Evolutionary conservation across 1,140 invertebrate genomes (phyloP).

Genomic region (Helicoverpa armigera): DNA sequence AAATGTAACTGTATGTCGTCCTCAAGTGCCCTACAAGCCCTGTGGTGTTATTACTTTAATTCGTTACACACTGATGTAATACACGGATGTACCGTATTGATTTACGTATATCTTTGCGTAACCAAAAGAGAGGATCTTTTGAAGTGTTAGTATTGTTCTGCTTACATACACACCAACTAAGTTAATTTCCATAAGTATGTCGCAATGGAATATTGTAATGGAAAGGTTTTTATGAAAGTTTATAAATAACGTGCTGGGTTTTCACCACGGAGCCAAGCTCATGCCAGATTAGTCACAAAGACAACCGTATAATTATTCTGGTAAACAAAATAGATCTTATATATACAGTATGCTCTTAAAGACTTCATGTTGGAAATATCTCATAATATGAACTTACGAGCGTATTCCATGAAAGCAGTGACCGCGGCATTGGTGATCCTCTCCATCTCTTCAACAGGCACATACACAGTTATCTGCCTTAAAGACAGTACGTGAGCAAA

Average conservation of each 20-base stretch:
- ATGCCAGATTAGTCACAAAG: too few species aligned
- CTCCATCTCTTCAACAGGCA: slow-evolving; percentile 77
- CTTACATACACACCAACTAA: background rate
- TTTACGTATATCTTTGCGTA: too few species aligned
- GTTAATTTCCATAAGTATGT: background rate
- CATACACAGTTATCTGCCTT: slow-evolving; percentile 78
- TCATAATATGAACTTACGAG: slow-evolving; percentile 73
- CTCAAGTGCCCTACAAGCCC: background rate
- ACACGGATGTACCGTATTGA: too few species aligned
- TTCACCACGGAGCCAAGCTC: too few species aligned
- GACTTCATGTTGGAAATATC: background rate
- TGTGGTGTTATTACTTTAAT: background rate
- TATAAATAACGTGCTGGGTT: background rate
- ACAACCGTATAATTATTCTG: too few species aligned
- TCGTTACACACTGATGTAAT: too few species aligned
- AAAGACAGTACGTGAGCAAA: slow-evolving; percentile 81
- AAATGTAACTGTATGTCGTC: background rate
- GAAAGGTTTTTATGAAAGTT: background rate
- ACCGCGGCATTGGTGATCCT: slow-evolving; percentile 77
- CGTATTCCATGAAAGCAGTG: slow-evolving; percentile 77
- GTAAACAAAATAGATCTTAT: too few species aligned
- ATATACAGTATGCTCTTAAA: too few species aligned
- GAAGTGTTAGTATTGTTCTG: background rate
- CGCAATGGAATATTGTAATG: background rate
- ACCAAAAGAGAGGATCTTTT: too few species aligned